Evolutionary conservation across 1,140 invertebrate genomes (phyloP).

Genomic region (Drosophila kanapiae): DNA sequence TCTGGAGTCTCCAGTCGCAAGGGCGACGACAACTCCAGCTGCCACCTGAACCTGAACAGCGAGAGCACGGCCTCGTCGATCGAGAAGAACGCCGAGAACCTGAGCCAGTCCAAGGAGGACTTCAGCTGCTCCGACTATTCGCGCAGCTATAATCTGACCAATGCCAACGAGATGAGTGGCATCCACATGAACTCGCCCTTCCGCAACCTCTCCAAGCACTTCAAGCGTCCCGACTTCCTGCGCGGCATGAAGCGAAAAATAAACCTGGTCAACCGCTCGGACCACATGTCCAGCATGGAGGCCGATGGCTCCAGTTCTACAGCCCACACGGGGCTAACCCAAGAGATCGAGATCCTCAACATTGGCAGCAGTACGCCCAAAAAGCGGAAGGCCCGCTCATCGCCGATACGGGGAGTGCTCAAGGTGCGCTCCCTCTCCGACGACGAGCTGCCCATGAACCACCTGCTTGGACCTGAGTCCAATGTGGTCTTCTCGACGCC

Average conservation of each 20-base stretch:
- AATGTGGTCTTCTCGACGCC: slow-evolving; percentile 92
- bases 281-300: slow-evolving; percentile 76
- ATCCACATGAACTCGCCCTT: slow-evolving; percentile 82
- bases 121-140: slow-evolving; percentile 82
- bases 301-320: slow-evolving; percentile 51
- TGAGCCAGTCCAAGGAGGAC: slow-evolving; percentile 80
- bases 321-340: slow-evolving; percentile 88
- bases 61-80: slow-evolving; percentile 81
- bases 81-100: slow-evolving; percentile 74
- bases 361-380: slow-evolving; percentile 85
- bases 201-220: slow-evolving; percentile 77
- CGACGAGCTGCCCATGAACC: slow-evolving; percentile 78
- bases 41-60: slow-evolving; percentile 69
- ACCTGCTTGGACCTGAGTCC: slow-evolving; percentile 59
- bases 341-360: slow-evolving; percentile 89
- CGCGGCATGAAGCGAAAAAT: slow-evolving; percentile 87
- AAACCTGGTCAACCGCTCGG: slow-evolving; percentile 85
- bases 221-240: slow-evolving; percentile 80
- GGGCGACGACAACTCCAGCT: slow-evolving; percentile 71
- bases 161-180: slow-evolving; percentile 76
- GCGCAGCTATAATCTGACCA: slow-evolving; percentile 75
- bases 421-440: slow-evolving; percentile 85
- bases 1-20: slow-evolving; percentile 84
- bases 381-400: slow-evolving; percentile 85
- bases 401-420: slow-evolving; percentile 87